These are phyloP conservation scores for Tillus elongatus DNA, from an alignment of 2,888 invertebrate genomes.

Conservation along the genomic window DNA sequence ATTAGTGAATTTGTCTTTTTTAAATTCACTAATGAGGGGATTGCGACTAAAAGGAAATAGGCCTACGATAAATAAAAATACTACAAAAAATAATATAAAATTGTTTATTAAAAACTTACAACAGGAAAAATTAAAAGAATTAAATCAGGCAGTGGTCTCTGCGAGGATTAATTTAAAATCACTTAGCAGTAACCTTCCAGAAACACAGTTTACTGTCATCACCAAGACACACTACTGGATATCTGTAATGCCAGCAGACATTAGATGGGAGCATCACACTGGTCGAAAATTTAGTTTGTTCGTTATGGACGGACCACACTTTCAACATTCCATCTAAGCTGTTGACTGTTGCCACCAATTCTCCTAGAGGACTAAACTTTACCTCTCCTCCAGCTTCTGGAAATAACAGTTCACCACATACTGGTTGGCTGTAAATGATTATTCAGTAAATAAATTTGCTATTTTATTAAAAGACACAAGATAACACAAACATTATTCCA, in stretches of 20 bases:
- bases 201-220: constrained; percentile 52
- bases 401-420: constrained; percentile 51
- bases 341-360: constrained; percentile 58
- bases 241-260: constrained; percentile 53
- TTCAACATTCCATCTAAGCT: constrained; percentile 57
- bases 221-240: constrained; percentile 52
- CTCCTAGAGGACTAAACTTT: constrained; percentile 54
- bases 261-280: constrained; percentile 49
- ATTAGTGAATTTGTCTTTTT: too few species aligned
- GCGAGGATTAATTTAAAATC: too few species aligned
- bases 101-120: too few species aligned
- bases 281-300: constrained; percentile 48
- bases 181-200: constrained; percentile 44
- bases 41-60: too few species aligned
- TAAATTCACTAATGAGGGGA: too few species aligned
- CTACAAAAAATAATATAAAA: too few species aligned
- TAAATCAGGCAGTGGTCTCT: too few species aligned
- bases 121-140: too few species aligned
- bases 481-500: background rate
- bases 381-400: constrained; percentile 54
- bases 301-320: constrained; percentile 50
- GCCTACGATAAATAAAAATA: too few species aligned
- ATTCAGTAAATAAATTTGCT: constrained; percentile 9
- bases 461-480: constrained; percentile 1
- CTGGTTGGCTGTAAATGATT: constrained; percentile 46